Conservation (phyloP, 2,797 vertebrate species). For the Moxostoma hubbsi region DNA sequence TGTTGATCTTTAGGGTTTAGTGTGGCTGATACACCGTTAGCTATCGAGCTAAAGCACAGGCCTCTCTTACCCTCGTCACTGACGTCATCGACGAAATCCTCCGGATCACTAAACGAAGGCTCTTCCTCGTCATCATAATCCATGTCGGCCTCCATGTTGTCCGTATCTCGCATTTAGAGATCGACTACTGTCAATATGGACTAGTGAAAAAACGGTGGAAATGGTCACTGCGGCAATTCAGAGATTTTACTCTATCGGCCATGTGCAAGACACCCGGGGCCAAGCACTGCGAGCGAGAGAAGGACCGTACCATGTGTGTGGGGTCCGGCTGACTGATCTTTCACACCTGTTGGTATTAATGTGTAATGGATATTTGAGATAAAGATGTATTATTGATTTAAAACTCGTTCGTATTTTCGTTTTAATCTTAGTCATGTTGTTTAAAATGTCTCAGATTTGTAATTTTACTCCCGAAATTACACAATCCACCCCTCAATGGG, state of each 20-base stretch:
- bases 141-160: constrained; percentile 78
- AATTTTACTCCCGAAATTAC: neutral
- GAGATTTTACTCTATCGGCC: constrained; percentile 66
- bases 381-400: too few species aligned
- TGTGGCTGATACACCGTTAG: constrained; percentile 6
- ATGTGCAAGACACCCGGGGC: constrained; percentile 75
- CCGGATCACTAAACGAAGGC: constrained; percentile 92
- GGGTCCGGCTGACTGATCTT: neutral
- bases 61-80: constrained; percentile 87
- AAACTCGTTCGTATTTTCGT: too few species aligned
- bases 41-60: constrained; percentile 10
- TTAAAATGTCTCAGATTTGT: neutral
- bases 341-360: neutral
- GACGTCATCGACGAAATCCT: constrained; percentile 90
- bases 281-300: constrained; percentile 56
- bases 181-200: neutral
- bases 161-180: constrained; percentile 79
- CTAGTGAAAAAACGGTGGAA: neutral
- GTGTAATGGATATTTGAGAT: too few species aligned
- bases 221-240: constrained; percentile 17
- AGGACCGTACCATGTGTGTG: constrained; percentile 55
- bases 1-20: neutral
- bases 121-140: constrained; percentile 85
- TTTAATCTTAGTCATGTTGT: too few species aligned
- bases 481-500: neutral